Conservation (phyloP, 2,888 invertebrate species). For the Atherix ibis region DNA sequence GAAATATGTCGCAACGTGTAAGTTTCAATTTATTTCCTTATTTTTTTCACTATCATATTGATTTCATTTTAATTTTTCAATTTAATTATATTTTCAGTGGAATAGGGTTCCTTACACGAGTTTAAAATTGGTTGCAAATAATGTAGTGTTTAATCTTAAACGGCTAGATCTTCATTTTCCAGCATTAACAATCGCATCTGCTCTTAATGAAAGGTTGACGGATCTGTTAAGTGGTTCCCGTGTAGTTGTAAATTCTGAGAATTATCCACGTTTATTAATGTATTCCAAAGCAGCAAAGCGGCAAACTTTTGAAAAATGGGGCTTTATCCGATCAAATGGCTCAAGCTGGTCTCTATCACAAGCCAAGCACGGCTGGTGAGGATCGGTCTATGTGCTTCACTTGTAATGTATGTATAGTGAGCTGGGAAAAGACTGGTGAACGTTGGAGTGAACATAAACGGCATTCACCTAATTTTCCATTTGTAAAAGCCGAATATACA, state of each 20-base stretch:
- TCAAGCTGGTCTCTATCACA: conserved; percentile 92
- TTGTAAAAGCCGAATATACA: conserved; percentile 87
- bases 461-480: conserved; percentile 84
- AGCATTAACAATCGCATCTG: conserved; percentile 75
- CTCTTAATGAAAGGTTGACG: conserved; percentile 71
- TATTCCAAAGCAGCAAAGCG: conserved; percentile 82
- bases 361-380: conserved; percentile 76
- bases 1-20: conserved; percentile 83
- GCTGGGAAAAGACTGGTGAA: conserved; percentile 94
- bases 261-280: conserved; percentile 47
- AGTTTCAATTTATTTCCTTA: conserved; percentile 16
- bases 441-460: conserved; percentile 96
- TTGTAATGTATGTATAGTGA: conserved; percentile 84
- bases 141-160: conserved; percentile 67
- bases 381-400: conserved; percentile 95
- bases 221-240: conserved; percentile 45
- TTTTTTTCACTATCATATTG: too few relatives aligned
- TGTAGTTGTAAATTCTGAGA: conserved; percentile 27
- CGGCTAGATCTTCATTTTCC: conserved; percentile 69
- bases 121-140: conserved; percentile 62
- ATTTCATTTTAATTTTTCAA: conserved; percentile 29
- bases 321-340: conserved; percentile 92
- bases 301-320: conserved; percentile 87
- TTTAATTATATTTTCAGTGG: conserved; percentile 85
- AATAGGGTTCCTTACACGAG: conserved; percentile 68